These are phyloP conservation scores for Caenorhabditis remanei DNA, from an alignment of 1,140 invertebrate species.

Conservation along the genomic window DNA sequence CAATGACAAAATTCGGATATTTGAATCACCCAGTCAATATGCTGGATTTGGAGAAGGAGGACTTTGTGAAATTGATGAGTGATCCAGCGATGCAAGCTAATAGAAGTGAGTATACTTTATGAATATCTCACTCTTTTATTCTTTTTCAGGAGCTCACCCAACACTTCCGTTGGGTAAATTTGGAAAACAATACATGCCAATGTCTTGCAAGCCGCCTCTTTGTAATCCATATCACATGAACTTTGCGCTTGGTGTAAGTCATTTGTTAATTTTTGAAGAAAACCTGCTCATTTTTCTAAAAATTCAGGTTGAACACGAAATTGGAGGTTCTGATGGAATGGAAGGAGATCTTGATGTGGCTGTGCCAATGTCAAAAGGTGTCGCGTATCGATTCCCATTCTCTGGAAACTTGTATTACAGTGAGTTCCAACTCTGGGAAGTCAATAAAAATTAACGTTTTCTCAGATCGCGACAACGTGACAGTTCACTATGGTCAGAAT, in stretches of 20 bases:
- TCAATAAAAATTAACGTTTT: not conserved
- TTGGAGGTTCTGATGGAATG: conserved; percentile 62
- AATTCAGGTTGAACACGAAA: conserved; percentile 64
- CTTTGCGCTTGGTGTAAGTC: conserved; percentile 62
- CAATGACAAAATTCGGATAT: conserved; percentile 64
- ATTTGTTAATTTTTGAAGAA: not conserved
- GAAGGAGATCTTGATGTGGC: conserved; percentile 67
- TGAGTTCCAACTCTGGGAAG: not conserved
- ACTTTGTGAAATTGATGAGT: conserved; percentile 63
- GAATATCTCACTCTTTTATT: not conserved
- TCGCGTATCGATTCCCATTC: conserved; percentile 67
- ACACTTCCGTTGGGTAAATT: conserved; percentile 64
- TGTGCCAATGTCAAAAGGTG: conserved; percentile 62
- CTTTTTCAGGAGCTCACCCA: conserved; percentile 58
- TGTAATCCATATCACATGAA: conserved; percentile 66
- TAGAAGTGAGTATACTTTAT: conserved; percentile 52
- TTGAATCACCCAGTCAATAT: conserved; percentile 67
- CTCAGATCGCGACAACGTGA: conserved; percentile 63
- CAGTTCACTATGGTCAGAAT: conserved; percentile 66
- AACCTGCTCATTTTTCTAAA: not conserved
- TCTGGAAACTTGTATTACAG: conserved; percentile 67
- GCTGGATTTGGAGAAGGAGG: conserved; percentile 66
- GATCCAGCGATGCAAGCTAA: conserved; percentile 62
- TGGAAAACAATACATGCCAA: conserved; percentile 55
- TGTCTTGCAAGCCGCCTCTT: conserved; percentile 61